Evolutionary conservation across 2,113 vertebrate species (phyloP).

Genomic region (Nesoenas mayeri): DNA sequence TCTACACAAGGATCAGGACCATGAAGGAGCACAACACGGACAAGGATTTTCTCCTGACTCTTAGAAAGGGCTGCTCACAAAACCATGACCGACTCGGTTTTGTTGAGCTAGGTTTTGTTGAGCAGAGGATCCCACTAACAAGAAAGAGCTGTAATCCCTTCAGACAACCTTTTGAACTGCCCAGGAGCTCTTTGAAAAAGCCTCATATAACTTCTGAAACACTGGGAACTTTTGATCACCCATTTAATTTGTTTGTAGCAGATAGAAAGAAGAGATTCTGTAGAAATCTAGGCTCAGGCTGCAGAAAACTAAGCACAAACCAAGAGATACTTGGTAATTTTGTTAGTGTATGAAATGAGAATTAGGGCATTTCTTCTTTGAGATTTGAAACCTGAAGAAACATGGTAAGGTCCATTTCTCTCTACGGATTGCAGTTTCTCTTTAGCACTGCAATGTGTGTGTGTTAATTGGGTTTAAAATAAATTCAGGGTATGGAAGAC

Average conservation of each 20-base stretch:
- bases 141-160: slow-evolving; percentile 32
- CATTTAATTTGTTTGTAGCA: neutral
- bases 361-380: neutral
- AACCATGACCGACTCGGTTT: neutral
- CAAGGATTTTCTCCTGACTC: slow-evolving; percentile 10
- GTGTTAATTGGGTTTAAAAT: neutral
- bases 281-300: neutral
- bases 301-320: neutral
- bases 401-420: neutral
- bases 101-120: neutral
- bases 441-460: neutral
- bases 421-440: neutral
- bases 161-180: slow-evolving; percentile 35
- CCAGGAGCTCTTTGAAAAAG: slow-evolving; percentile 13
- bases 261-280: neutral
- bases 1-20: neutral
- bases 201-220: slow-evolving; percentile 6
- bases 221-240: neutral
- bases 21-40: accelerated
- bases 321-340: neutral
- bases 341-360: neutral
- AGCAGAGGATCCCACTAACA: neutral
- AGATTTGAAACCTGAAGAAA: neutral
- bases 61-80: slow-evolving; percentile 8
- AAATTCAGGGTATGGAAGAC: neutral